Evolutionary conservation across 2,888 invertebrate genomes (phyloP), one percentile per base, ranked within the genome.

Genomic region (Actias luna): DNA sequence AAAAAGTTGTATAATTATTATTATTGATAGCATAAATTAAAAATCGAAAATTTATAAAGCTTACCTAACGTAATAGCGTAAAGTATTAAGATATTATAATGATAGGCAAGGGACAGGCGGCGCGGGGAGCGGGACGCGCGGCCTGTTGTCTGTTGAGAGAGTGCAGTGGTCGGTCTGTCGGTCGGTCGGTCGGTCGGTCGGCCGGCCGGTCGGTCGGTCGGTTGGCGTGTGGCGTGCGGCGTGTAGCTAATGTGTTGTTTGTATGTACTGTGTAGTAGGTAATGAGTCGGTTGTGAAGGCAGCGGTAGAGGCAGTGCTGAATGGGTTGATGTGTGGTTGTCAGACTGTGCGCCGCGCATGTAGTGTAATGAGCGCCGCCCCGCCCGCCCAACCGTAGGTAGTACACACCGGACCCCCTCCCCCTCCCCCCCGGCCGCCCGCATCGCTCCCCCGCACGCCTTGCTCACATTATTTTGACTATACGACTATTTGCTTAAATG

Each of bases 1-100:
- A 91, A 92, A 92, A 92, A 92, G 92, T 92, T 92, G 92, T 92
- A 92, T 91, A 90, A 92, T 92, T 91, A 92, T 87, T 90, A 89
- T 89, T 90, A 89, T 89, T 90, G 87, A 90, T 92, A 92, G 92
- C 90, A 81, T 92, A 89, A 88, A 90, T 88, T 86, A 89, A 82
- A 88, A 89, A 91, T 85, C 88, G 90, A 88, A 88, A 92, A 92
- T 91, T 91, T 92, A 92, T 92, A 92, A 92, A 89, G 92, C 92
- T 92, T 92, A 93, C 88, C 86, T 91, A 91, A 90, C 82, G 89
- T 92, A 92, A 91, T 92, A 92, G 91, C 92, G 88, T 92, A 89
- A 91, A 91, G 87, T 90, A 88, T 89, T 92, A 91, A 92, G 90
- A 89, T 90, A 89, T 90, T 85, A 88, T 90, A 83, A 89, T 89